A percentile compares a stretch with the other conserved stretches of the same genome.
Evolutionary conservation across 2,797 vertebrate genomes (phyloP).

Genomic region (Xyrichtys novacula): DNA sequence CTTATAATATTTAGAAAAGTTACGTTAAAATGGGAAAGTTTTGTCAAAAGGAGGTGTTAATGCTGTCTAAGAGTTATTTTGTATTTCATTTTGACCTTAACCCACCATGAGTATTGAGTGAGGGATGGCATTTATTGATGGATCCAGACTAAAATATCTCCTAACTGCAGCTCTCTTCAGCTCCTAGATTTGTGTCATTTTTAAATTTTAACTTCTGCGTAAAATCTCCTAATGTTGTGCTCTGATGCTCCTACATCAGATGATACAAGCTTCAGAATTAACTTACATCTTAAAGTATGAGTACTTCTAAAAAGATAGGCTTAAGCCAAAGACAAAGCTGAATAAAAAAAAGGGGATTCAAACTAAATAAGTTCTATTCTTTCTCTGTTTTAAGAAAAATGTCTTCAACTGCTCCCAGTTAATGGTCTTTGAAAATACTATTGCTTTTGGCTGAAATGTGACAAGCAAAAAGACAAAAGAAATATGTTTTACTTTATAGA

Average conservation of each 20-base stretch:
- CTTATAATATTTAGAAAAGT: constrained; percentile 25
- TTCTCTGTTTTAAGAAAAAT: constrained; percentile 11
- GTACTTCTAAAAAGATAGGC: no score
- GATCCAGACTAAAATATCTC: not conserved
- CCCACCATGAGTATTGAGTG: not conserved
- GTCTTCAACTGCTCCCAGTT: not conserved
- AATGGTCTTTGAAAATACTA: constrained; percentile 7
- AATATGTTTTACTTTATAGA: constrained; percentile 31
- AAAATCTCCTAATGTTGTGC: not conserved
- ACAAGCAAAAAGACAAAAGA: constrained; percentile 9
- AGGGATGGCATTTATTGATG: not conserved
- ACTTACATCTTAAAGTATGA: no score
- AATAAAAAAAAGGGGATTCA: no score
- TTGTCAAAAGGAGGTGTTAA: not conserved
- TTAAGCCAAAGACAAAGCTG: no score
- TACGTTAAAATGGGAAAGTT: constrained; percentile 21
- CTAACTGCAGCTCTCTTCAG: not conserved
- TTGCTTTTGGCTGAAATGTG: constrained; percentile 17
- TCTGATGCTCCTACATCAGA: not conserved
- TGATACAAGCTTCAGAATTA: not conserved
- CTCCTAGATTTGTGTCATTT: no score
- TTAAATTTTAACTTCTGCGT: no score
- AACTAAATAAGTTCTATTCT: not conserved
- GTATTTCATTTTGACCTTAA: not conserved
- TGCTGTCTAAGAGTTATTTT: not conserved